phyloP scores from a whole-genome alignment of 92 coral and sea anemone species.

The Scolanthus callimorphus region DNA sequence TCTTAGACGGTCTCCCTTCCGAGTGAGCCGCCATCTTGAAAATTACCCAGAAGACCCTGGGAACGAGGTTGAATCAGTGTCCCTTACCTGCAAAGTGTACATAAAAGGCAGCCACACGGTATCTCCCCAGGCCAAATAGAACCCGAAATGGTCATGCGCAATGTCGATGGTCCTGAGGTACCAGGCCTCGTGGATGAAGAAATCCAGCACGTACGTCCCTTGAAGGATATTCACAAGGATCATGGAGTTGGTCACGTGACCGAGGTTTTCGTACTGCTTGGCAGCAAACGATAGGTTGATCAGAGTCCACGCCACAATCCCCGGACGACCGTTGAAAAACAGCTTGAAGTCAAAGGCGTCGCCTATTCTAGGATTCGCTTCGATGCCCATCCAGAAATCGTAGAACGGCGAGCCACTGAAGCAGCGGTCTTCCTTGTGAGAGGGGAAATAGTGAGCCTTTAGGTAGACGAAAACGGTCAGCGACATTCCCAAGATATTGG shows the following conservation, averaged over 20 bases:
- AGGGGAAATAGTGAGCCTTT: constrained; percentile 78
- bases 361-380: constrained; percentile 91
- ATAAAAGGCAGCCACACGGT: constrained; percentile 90
- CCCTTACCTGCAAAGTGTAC: constrained; percentile 74
- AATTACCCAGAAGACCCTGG: too few species aligned
- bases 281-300: constrained; percentile 93
- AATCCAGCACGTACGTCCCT: constrained; percentile 91
- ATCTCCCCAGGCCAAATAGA: constrained; percentile 98
- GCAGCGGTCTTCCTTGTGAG: constrained; percentile 96
- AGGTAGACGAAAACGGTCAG: constrained; percentile 57
- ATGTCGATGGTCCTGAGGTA: constrained; percentile 98
- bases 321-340: constrained; percentile 99
- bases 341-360: constrained; percentile 88
- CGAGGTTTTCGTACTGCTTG: constrained; percentile 80
- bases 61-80: too few species aligned
- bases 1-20: too few species aligned
- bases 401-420: constrained; percentile 90
- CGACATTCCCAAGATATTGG: constrained; percentile 69
- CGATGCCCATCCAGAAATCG: constrained; percentile 96
- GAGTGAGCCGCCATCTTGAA: too few species aligned
- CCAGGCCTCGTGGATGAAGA: constrained; percentile 95
- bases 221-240: constrained; percentile 83
- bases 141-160: constrained; percentile 98
- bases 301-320: constrained; percentile 95
- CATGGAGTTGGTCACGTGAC: constrained; percentile 92